Base-by-base conservation (phyloP, 1,140 invertebrate species). In the Zophobas morio region DNA sequence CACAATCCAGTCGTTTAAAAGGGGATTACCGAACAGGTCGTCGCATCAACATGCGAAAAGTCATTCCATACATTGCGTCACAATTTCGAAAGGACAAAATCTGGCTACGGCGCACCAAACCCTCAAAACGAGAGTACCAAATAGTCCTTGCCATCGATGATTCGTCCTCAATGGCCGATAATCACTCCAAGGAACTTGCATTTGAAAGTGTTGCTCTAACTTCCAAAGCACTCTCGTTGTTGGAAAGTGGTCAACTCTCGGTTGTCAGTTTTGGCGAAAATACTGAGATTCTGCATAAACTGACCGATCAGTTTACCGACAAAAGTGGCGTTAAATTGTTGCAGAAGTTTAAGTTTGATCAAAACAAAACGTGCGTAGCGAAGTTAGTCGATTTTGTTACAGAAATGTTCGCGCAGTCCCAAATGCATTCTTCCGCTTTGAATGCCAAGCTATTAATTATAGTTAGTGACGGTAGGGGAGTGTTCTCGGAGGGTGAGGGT, bases 41-140 rank as follows among this genome's bases (percentile, higher is more conserved):
- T 81, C 90, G 99, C 39, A 94, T 99, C 32, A 99, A 99, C 87
- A 99, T 99, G 98, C 91, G 97, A 54, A 97, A 98, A 87, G 94
- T 98, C 1, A 99, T 99, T 84, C 95, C 97, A 0, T 99, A 99
- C 86, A 98, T 99, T 82, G 99, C 99, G 3, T 99, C 97, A 82
- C 95, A 99, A 86, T 99, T 99, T 87, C 91, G 98, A 42, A 99
- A 99, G 85, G 98, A 99, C 84, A 98, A 99, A 86, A 99, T 99
- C 83, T 99, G 99, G 99, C 83, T 99, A 79, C 88, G 98, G 56
- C 88, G 99, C 57, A 99, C 96, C 0, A 98, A 98, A 87, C 97
- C 97, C 0, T 97, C 95, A 0, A 97, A 99, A 85, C 89, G 99
- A 70, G 93, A 99, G 80, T 99, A 99, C 88, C 97, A 99, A 86